These are phyloP conservation scores for Ornithoptera priamus DNA, from an alignment of 2,888 invertebrate genomes.

Conservation along the genomic window DNA sequence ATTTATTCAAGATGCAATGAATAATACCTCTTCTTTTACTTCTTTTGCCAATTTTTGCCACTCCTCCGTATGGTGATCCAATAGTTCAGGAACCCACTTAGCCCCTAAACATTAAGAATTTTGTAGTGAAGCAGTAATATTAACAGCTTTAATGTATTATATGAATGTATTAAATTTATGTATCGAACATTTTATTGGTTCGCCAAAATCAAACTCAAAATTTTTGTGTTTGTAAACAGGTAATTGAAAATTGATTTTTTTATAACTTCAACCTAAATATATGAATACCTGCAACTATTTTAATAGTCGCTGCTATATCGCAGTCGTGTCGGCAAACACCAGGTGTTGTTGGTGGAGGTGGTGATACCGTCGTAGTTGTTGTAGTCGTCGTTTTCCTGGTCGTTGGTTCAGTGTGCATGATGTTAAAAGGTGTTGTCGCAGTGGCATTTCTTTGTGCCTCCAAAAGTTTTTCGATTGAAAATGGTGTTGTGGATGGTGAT, in stretches of 20 bases:
- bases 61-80: constrained; percentile 92
- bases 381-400: constrained; percentile 78
- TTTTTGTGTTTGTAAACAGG: no score
- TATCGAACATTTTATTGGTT: no score
- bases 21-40: constrained; percentile 84
- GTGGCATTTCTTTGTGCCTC: constrained; percentile 84
- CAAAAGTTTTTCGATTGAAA: constrained; percentile 89
- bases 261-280: neutral
- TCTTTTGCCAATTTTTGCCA: constrained; percentile 91
- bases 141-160: neutral
- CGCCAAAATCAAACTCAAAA: no score
- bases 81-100: constrained; percentile 90
- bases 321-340: constrained; percentile 89
- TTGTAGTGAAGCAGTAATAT: neutral
- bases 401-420: constrained; percentile 70
- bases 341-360: constrained; percentile 88
- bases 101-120: constrained; percentile 69
- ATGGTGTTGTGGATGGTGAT: constrained; percentile 91
- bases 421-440: constrained; percentile 72
- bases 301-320: constrained; percentile 92
- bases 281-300: constrained; percentile 84
- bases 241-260: neutral
- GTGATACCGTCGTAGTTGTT: constrained; percentile 84
- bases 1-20: neutral
- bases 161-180: no score